Conservation (phyloP, 1,140 invertebrate genomes). For the Phymastichus coffea region DNA sequence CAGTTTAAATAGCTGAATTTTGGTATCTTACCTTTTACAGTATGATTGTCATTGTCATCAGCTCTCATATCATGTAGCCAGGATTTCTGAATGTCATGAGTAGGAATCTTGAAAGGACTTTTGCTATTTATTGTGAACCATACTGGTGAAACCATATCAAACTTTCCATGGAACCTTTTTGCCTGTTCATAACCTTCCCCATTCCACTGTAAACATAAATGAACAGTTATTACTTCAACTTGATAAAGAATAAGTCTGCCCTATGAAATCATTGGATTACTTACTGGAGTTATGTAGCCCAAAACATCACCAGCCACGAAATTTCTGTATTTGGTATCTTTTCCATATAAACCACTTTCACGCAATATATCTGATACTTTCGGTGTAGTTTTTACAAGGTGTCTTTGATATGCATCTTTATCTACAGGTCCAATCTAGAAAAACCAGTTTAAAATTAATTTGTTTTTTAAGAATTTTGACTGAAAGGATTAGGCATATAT, state of each 20-base stretch:
- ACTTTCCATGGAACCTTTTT: conserved; percentile 86
- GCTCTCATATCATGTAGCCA: conserved; percentile 75
- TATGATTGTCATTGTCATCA: conserved; percentile 56
- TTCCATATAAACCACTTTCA: conserved; percentile 73
- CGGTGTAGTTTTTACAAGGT: conserved; percentile 66
- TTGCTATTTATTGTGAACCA: conserved; percentile 76
- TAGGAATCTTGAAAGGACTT: conserved; percentile 65
- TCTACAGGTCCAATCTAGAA: conserved; percentile 62
- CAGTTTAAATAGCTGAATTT: conserved; percentile 7
- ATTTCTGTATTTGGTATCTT: conserved; percentile 64
- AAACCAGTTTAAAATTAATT: conserved; percentile 11
- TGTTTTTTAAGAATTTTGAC: background rate
- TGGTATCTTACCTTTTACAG: conserved; percentile 50
- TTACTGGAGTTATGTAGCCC: conserved; percentile 89
- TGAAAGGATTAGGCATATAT: background rate
- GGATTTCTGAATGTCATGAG: conserved; percentile 79
- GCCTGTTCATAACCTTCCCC: conserved; percentile 90
- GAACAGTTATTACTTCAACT: too few species aligned
- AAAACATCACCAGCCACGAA: conserved; percentile 70
- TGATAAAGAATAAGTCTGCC: conserved; percentile 16
- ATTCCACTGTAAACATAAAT: conserved; percentile 88
- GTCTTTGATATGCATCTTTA: conserved; percentile 68
- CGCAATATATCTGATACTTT: conserved; percentile 72
- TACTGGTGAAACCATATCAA: conserved; percentile 88
- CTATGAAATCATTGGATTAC: conserved; percentile 38